phyloP scores from a whole-genome alignment of 1,140 invertebrate genomes.

The Belonocnema kinseyi region DNA sequence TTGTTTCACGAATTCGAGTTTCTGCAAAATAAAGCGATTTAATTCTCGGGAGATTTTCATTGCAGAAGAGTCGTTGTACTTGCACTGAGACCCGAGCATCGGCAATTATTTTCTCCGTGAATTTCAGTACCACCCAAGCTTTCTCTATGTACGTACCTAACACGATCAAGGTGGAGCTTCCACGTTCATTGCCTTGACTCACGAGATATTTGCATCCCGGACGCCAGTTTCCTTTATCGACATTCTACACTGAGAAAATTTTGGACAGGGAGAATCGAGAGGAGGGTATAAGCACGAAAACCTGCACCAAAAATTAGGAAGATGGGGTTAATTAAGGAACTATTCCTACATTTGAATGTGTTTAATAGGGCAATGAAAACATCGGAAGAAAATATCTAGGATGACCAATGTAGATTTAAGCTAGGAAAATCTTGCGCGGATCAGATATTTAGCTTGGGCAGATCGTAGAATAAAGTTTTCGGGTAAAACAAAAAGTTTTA shows the following conservation, averaged over 20 bases:
- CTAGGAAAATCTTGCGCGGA: no score
- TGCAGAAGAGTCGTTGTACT: conserved; percentile 33
- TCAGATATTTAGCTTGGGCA: no score
- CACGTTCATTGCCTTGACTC: conserved; percentile 54
- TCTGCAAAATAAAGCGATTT: conserved; percentile 34
- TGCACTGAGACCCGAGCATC: conserved; percentile 39
- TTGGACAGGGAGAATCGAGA: conserved; percentile 5
- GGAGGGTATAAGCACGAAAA: not conserved
- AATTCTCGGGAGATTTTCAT: conserved; percentile 36
- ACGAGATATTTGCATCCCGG: conserved; percentile 61
- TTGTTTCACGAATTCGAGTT: not conserved
- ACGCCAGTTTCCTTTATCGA: conserved; percentile 50
- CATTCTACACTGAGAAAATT: conserved; percentile 36
- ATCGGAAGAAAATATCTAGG: no score
- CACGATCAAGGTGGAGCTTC: conserved; percentile 54
- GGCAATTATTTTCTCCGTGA: conserved; percentile 56
- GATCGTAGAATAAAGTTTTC: no score
- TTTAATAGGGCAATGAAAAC: no score
- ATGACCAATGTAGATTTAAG: no score
- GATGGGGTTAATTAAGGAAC: no score
- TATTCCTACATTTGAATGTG: no score
- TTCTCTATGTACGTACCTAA: conserved; percentile 34
- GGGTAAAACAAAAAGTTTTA: no score
- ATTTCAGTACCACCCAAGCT: conserved; percentile 51
- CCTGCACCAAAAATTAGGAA: no score